phyloP scores from a whole-genome alignment of 1,140 invertebrate genomes.

The Trigoniulus corallinus region DNA sequence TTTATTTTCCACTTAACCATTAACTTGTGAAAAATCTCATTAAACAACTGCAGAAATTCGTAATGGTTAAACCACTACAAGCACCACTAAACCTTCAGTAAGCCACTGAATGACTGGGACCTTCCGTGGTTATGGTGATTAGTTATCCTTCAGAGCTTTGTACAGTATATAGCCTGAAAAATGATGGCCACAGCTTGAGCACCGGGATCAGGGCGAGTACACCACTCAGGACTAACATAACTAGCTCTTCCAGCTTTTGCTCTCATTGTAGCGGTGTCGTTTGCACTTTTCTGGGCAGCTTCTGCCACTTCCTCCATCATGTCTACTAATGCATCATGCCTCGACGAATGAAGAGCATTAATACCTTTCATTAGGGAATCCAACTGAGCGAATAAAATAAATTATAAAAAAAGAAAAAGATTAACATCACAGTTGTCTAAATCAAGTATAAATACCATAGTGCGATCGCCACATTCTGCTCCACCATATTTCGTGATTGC shows the following conservation, averaged over 20 bases:
- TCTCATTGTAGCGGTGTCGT: constrained; percentile 23
- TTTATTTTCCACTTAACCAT: too few species aligned
- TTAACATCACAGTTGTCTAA: not conserved
- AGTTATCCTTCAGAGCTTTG: constrained; percentile 8
- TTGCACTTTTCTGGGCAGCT: constrained; percentile 13
- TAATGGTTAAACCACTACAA: too few species aligned
- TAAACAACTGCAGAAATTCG: too few species aligned
- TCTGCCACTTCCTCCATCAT: not conserved
- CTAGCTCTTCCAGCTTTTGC: constrained; percentile 29
- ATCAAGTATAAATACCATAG: constrained; percentile 35
- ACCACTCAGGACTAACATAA: constrained; percentile 24
- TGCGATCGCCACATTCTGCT: constrained; percentile 52
- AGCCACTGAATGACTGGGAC: too few species aligned
- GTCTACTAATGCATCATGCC: not conserved
- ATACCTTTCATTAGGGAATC: too few species aligned
- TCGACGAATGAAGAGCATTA: not conserved
- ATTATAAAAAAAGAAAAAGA: not conserved
- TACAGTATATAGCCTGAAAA: constrained; percentile 24
- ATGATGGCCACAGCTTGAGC: constrained; percentile 26
- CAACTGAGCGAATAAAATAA: not conserved
- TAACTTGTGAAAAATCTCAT: too few species aligned
- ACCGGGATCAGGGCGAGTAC: constrained; percentile 27
- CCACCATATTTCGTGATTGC: constrained; percentile 51
- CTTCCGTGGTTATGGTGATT: too few species aligned
- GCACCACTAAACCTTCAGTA: too few species aligned